A percentile compares a stretch with the other conserved stretches of the same genome.
Conservation (phyloP, 2,888 invertebrate genomes). For the Rotaria macrura region DNA sequence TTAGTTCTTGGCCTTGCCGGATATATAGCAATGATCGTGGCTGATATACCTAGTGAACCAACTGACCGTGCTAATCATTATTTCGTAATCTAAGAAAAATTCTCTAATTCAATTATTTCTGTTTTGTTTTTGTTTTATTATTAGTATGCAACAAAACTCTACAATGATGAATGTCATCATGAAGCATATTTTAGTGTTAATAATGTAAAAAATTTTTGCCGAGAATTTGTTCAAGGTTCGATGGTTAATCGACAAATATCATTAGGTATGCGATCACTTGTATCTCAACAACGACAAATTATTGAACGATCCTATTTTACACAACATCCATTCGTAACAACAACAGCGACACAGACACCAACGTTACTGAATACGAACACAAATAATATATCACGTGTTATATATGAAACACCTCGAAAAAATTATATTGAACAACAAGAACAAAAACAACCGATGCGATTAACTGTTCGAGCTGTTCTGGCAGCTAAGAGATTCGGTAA, state of each 20-base stretch:
- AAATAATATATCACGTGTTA: neutral
- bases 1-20: neutral
- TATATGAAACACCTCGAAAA: neutral
- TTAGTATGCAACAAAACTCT: conserved; percentile 14
- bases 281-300: neutral
- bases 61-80: conserved; percentile 11
- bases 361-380: neutral
- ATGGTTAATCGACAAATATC: neutral
- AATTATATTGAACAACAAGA: neutral
- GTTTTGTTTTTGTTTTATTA: neutral
- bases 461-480: neutral
- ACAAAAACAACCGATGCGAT: neutral
- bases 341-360: neutral
- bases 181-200: neutral
- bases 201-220: neutral
- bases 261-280: conserved; percentile 13
- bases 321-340: neutral
- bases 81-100: neutral
- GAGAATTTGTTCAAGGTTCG: neutral
- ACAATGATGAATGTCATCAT: conserved; percentile 11
- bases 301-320: neutral
- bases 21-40: conserved; percentile 5
- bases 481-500: neutral
- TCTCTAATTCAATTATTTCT: neutral
- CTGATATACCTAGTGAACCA: conserved; percentile 7